Evolutionary conservation across 2,797 vertebrate genomes (phyloP), one percentile per base, ranked within the genome.

Genomic region (Megaceryle alcyon): DNA sequence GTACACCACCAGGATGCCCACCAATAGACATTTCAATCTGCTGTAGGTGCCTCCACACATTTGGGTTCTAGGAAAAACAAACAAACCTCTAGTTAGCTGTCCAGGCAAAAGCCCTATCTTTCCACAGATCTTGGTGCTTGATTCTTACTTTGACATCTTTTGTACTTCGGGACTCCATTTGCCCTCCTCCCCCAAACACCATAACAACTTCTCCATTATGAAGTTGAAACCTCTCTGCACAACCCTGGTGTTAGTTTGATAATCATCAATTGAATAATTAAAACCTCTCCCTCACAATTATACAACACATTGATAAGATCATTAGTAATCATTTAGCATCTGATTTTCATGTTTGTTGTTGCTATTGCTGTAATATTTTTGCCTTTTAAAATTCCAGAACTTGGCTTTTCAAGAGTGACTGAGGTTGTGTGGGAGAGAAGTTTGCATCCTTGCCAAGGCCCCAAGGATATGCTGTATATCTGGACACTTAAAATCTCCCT

Each of bases 341-440:
- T 70, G 78, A 82, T 91, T 91, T 71, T 72, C 28, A 33, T 71
- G 64, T 93, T 92, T 93, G 75, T 82, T 94, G 41, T 80, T 89
- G 60, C 49, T 92, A 8, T 79, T 75, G 60, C 82, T 93, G 35
- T 68, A 94, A 94, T 91, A 71, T 85, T 91, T 96, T 86, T 91
- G 79, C n/a, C 37, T 87, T 94, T 94, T 83, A 92, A 86, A 82
- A 92, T 78, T 68, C 33, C 26, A 92, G 61, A 80, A 88, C 49
- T 88, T 87, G 79, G 87, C 69, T 94, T 91, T 91, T 87, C 75
- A 64, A 64, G 79, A 82, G 31, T 56, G 71, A 89, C 56, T 91
- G 84, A 60, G 43, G 28, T 44, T 87, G 79, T 80, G 69, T 92
- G 91, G 86, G 89, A 91, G 92, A 94, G 64, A 87, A 80, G 61